Evolutionary conservation across 2,113 vertebrate species (phyloP), one percentile per base, ranked within the genome.

Genomic region (Hippoglossus stenolepis): DNA sequence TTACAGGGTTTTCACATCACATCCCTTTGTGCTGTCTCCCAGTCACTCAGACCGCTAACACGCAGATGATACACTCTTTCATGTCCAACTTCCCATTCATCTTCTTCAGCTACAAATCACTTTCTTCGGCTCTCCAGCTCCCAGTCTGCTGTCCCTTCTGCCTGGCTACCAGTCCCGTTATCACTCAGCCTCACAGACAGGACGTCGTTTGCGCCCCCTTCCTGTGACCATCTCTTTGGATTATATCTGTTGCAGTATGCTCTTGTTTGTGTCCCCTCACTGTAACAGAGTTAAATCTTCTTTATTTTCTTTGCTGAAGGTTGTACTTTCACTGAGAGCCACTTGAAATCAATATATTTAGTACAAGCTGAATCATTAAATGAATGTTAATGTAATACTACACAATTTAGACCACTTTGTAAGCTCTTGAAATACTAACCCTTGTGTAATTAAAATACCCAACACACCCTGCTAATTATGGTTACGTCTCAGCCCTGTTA

Each of bases 1-100:
- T 43, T 43, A 43, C 40, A 43, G 40, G 45, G 45, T 49, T 49
- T 6, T 17, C 45, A 17, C 15, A 49, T 49, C 45, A 18, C 45
- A 49, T 49, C 14, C 53, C 63, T 84, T 85, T 87, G 76, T 83
- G 86, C 69, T 56, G 28, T 47, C 56, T 79, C 49, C 73, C 45
- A 56, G 67, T 72, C 73, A 45, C 80, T 73, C 62, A 54, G 61
- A 65, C 56, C 66, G 47, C 73, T 62, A 59, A 58, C 58, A 47
- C 82, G 74, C 70, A 65, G 63, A 82, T 87, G 82, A 91, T 87
- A 78, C 31, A 84, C 84, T 89, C 84, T 85, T 82, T 88, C 47
- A 89, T 78, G 70, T 85, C 79, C 71, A 60, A 58, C 63, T 70
- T 82, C 69, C 38, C 67, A 58, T 67, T 82, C 70, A 43, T 61